A percentile compares a stretch with the other conserved stretches of the same genome.
Evolutionary conservation across 1,140 invertebrate species (phyloP).

Genomic region (Oreohelix idahoensis): DNA sequence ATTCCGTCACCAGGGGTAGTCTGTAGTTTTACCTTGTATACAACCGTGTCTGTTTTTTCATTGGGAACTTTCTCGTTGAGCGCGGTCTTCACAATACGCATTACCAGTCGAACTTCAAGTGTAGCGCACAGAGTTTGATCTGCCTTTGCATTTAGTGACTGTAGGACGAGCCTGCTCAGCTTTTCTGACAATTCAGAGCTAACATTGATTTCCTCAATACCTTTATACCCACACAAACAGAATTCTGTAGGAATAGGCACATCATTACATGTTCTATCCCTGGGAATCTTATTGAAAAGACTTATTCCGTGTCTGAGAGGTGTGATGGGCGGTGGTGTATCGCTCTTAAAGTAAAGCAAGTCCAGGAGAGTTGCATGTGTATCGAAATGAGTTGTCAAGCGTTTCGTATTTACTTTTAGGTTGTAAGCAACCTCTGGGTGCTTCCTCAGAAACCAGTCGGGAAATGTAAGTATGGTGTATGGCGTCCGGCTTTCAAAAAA

Average conservation of each 20-base stretch:
- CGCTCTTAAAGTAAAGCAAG: constrained; percentile 21
- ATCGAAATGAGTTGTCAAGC: constrained; percentile 21
- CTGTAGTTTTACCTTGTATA: background rate
- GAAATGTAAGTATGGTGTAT: constrained; percentile 15
- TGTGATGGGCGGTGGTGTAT: background rate
- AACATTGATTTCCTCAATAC: background rate
- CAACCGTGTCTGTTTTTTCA: background rate
- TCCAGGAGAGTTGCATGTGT: background rate
- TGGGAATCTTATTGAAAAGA: constrained; percentile 16
- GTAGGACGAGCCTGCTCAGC: background rate
- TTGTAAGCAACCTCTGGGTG: constrained; percentile 1
- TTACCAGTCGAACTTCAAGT: background rate
- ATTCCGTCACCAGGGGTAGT: background rate
- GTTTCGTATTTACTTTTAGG: constrained; percentile 12
- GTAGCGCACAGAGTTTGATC: background rate
- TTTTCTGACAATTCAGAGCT: background rate
- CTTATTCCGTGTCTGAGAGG: background rate
- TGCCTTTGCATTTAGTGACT: background rate
- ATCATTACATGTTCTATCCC: constrained; percentile 5
- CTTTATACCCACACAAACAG: constrained; percentile 8
- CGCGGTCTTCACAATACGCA: background rate
- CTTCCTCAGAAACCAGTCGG: constrained; percentile 12
- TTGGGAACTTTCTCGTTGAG: background rate
- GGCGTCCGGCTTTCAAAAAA: background rate
- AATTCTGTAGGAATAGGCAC: constrained; percentile 1